Evolutionary conservation across 2,888 invertebrate genomes (phyloP), one percentile per base, ranked within the genome.

Genomic region (Stenodema calcarata): DNA sequence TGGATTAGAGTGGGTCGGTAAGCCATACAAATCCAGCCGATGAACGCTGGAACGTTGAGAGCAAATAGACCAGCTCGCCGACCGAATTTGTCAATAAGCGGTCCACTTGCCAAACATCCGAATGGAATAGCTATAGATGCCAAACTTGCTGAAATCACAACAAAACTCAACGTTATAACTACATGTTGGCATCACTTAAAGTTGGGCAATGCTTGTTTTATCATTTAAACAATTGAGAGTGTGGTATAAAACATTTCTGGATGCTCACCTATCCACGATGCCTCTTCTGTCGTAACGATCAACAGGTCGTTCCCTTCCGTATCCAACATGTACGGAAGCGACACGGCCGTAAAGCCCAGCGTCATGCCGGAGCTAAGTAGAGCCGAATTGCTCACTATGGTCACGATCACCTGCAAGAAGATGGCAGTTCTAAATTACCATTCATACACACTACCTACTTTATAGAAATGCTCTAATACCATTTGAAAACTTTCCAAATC

Each of bases 1-100:
- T 86, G 87, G 0, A 76, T 42, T 0, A 89, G 87, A 6, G 82
- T 79, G 4, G 89, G 89, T 27, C 86, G 81, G 42, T 88, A 42
- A 0, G 89, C 89, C 7, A 90, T 89, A 42, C 89, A 88, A 14
- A 89, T 83, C 90, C 90, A 90, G 27, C 89, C 90, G 18, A 88
- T 35, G n/a, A 89, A 50, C 16, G 89, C 87, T 7, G 90, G 89
- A 9, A 89, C 27, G 69, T 88, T 88, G 78, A 89, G 87, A 11
- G 88, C 35, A 11, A 90, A 86, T 16, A 90, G 88, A 4, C 88
- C 88, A 0, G 81, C 35, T 50, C 88, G 88, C 14, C 90, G 87
- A 11, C 90, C 90, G 41, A 89, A 88, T 69, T 86, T 82, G 75
- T 90, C 90, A 44, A 89, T 84, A n/a, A 89, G 69, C 7, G 88